phyloP scores from a whole-genome alignment of 2,113 vertebrate genomes.

The Formicarius rufipectus region DNA sequence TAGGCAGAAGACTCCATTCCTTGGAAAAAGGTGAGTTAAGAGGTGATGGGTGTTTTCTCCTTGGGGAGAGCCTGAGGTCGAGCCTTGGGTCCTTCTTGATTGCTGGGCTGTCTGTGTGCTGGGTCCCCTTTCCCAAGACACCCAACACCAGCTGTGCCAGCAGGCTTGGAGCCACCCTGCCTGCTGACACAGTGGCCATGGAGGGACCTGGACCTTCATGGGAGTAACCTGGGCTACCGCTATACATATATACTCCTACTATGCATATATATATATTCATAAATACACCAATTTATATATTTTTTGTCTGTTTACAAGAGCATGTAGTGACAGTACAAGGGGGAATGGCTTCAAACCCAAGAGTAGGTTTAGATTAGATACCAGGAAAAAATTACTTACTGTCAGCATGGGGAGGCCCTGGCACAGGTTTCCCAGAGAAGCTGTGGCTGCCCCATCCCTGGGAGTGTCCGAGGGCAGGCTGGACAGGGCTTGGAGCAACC shows the following conservation, averaged over 20 bases:
- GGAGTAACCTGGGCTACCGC: background rate
- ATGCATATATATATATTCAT: background rate
- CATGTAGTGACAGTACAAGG: background rate
- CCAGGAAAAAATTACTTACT: background rate
- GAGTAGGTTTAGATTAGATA: background rate
- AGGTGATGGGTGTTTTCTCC: background rate
- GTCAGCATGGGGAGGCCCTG: background rate
- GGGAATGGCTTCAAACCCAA: background rate
- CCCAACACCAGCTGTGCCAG: background rate
- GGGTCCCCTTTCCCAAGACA: background rate
- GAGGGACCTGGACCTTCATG: background rate
- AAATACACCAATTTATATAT: fast-evolving
- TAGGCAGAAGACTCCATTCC: background rate
- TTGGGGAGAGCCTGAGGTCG: background rate
- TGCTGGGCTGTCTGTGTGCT: background rate
- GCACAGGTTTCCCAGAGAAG: background rate
- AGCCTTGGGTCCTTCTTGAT: background rate
- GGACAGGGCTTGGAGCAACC: background rate
- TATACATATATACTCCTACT: background rate
- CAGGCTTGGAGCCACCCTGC: too few relatives aligned
- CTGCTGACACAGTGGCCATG: fast-evolving
- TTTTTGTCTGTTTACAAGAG: background rate
- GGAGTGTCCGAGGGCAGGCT: fast-evolving
- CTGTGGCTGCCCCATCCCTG: background rate
- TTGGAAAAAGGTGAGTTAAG: background rate